These are phyloP conservation scores for Neocrepidodera transversa DNA, from an alignment of 2,888 invertebrate species.

Conservation along the genomic window DNA sequence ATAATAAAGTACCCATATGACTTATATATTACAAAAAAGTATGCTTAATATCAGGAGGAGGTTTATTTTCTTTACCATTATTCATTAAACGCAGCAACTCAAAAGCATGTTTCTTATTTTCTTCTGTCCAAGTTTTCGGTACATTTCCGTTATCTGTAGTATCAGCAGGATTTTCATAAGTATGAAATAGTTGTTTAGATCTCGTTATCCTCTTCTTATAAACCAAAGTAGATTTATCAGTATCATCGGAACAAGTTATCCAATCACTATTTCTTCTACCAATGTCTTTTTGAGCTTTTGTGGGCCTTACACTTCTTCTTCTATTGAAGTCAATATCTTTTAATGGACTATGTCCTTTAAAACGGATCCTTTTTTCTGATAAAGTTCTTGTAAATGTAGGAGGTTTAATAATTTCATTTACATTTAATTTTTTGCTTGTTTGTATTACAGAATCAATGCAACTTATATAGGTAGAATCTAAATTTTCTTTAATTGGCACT, in stretches of 20 bases:
- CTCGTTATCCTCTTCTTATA: constrained; percentile 8
- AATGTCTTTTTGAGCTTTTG: constrained; percentile 29
- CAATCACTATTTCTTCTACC: constrained; percentile 26
- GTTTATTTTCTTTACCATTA: constrained; percentile 42
- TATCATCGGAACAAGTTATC: constrained; percentile 37
- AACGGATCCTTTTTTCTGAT: constrained; percentile 56
- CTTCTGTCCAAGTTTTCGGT: constrained; percentile 55
- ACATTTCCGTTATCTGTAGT: constrained; percentile 28
- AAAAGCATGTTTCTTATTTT: constrained; percentile 57
- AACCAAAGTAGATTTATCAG: constrained; percentile 23
- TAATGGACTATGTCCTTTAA: constrained; percentile 57
- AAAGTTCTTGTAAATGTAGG: constrained; percentile 51
- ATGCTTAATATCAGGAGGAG: constrained; percentile 48
- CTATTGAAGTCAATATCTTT: constrained; percentile 50
- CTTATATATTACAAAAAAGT: constrained; percentile 42
- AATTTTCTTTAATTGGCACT: constrained; percentile 42
- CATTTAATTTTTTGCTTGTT: constrained; percentile 58
- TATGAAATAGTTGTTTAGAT: constrained; percentile 31
- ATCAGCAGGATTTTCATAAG: constrained; percentile 29
- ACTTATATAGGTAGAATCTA: constrained; percentile 59
- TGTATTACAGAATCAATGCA: constrained; percentile 55
- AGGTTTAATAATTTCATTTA: constrained; percentile 52
- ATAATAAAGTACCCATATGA: too few relatives aligned
- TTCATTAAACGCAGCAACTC: constrained; percentile 56
- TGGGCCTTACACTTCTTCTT: constrained; percentile 34